Percentiles rank a stretch among this genome's conserved stretches.
These are phyloP conservation scores for Dendroctonus valens DNA, from an alignment of 1,140 invertebrate species.

Conservation along the genomic window DNA sequence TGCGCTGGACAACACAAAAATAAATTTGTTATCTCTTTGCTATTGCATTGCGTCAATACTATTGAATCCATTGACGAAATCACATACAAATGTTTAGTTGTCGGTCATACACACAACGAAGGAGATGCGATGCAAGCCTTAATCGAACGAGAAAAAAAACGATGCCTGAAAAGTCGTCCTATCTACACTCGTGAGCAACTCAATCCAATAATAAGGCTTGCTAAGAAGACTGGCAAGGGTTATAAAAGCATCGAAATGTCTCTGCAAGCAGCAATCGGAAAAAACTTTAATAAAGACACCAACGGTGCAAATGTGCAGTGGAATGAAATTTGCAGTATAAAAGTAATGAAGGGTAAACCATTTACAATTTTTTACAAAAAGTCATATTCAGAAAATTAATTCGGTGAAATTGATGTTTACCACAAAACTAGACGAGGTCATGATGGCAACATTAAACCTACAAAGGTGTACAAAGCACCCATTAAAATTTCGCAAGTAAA, in stretches of 20 bases:
- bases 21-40: no score
- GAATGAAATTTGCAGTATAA: conserved; percentile 2
- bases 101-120: conserved; percentile 51
- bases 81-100: conserved; percentile 49
- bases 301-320: not conserved
- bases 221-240: conserved; percentile 2
- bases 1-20: no score
- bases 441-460: no score
- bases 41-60: no score
- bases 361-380: conserved; percentile 13
- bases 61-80: conserved; percentile 26
- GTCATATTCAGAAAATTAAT: conserved; percentile 4
- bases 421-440: conserved; percentile 9
- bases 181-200: conserved; percentile 7
- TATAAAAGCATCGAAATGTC: conserved; percentile 8
- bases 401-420: conserved; percentile 3
- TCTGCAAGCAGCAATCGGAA: conserved; percentile 4
- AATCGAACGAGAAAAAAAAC: conserved; percentile 44
- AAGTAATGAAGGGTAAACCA: conserved; percentile 1
- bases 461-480: no score
- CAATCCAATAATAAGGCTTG: conserved; percentile 1
- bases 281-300: conserved; percentile 6
- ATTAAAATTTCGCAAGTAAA: no score
- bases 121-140: conserved; percentile 47
- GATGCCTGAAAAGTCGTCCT: not conserved